phyloP scores from a whole-genome alignment of 2,113 vertebrate genomes.

The Pseudolaguvia tuberculata region DNA sequence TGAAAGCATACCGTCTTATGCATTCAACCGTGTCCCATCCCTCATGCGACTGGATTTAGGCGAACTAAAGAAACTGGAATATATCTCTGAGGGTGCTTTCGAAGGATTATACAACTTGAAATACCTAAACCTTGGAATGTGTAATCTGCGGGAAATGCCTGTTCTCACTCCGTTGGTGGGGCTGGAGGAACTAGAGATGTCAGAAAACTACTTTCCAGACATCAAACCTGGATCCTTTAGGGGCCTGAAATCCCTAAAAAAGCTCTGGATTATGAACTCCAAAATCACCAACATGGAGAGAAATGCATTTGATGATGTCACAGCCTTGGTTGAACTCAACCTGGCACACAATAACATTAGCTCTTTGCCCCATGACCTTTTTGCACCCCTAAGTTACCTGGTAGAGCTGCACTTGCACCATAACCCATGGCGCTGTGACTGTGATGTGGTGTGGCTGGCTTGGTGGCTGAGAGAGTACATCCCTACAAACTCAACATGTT shows the following conservation, averaged over 20 bases:
- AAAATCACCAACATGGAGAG: constrained; percentile 87
- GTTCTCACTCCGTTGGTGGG: constrained; percentile 84
- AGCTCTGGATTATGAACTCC: constrained; percentile 99
- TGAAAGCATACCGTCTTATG: constrained; percentile 95
- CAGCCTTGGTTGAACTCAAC: constrained; percentile 93
- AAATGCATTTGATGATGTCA: constrained; percentile 95
- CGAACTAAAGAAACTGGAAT: constrained; percentile 92
- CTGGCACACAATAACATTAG: constrained; percentile 97
- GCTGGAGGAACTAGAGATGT: constrained; percentile 96
- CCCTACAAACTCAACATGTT: constrained; percentile 96
- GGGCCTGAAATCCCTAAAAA: constrained; percentile 87
- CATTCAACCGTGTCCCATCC: constrained; percentile 96
- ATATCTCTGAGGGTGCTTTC: constrained; percentile 95
- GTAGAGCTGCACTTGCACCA: constrained; percentile 96
- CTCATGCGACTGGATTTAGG: constrained; percentile 94
- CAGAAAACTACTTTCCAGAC: constrained; percentile 90
- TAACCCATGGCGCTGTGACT: constrained; percentile 97
- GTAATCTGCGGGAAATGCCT: constrained; percentile 92
- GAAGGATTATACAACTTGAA: constrained; percentile 95
- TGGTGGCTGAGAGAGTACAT: constrained; percentile 96
- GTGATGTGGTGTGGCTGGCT: constrained; percentile 93
- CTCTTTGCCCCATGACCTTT: constrained; percentile 94
- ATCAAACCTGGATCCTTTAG: constrained; percentile 88
- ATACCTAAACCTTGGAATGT: constrained; percentile 97
- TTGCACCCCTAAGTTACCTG: constrained; percentile 87